Evolutionary conservation across 2,797 vertebrate species (phyloP), one percentile per base, ranked within the genome.

Genomic region (Distichodus sexfasciatus): DNA sequence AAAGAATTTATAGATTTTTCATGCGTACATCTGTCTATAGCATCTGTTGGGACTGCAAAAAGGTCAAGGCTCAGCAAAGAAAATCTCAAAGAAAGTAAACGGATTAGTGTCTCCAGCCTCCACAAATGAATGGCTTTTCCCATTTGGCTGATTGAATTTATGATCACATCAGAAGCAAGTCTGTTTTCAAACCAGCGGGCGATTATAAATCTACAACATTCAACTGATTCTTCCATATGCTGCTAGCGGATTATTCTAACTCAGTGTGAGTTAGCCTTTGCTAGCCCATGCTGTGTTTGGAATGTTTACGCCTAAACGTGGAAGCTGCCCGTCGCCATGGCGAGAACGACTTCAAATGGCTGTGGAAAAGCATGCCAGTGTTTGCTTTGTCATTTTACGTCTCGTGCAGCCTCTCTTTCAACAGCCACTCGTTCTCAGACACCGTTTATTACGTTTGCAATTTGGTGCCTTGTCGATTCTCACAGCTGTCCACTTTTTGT

Each of bases 41-140:
- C 63, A 58, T 69, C 41, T 60, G 44, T 68, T 80, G 36, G 68
- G 51, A 11, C 35, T 43, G 66, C 29, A 66, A 40, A 28, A 28
- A 19, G 70, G 68, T 69, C n/a, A n/a, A n/a, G n/a, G n/a, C n/a
- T n/a, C n/a, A n/a, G n/a, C n/a, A n/a, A n/a, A n/a, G n/a, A n/a
- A n/a, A n/a, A n/a, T n/a, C n/a, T n/a, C 51, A 44, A 62, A 73
- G 65, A 69, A 83, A 78, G 80, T 78, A 81, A 80, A 84, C 80
- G 59, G 75, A 69, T 76, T 74, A 31, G 74, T 43, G 26, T 76
- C 58, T 44, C 36, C 59, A 79, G 44, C 73, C 64, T 41, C 35
- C 57, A 77, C 78, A 80, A 83, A 86, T 89, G 79, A 82, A 76
- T 76, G 28, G 33, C n/a, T 38, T 31, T 74, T 63, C 71, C 72